These are phyloP conservation scores for Drosophila littoralis DNA, from an alignment of 1,140 invertebrate species.

Conservation along the genomic window DNA sequence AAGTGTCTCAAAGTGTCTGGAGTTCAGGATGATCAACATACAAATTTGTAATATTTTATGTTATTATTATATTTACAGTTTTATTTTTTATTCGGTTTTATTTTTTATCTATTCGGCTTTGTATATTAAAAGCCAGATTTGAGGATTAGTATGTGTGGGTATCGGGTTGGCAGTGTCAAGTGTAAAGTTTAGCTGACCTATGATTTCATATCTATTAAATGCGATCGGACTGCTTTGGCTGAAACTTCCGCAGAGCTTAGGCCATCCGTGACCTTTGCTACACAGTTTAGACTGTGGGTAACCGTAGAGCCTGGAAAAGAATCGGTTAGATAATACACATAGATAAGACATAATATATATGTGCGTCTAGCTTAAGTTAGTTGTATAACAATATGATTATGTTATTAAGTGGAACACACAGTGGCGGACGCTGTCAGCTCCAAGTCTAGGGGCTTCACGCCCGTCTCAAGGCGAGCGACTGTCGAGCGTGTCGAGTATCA, in stretches of 20 bases:
- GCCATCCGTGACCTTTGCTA: constrained; percentile 63
- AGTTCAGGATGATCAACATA: too few species aligned
- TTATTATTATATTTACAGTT: too few species aligned
- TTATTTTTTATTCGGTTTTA: too few species aligned
- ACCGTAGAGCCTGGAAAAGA: constrained; percentile 10
- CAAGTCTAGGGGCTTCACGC: not conserved
- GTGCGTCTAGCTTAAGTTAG: constrained; percentile 51
- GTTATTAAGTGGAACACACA: constrained; percentile 67
- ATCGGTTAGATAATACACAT: constrained; percentile 34
- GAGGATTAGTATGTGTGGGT: too few species aligned
- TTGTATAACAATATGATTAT: constrained; percentile 50
- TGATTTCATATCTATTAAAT: constrained; percentile 42
- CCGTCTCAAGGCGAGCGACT: constrained; percentile 68
- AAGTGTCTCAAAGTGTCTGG: too few species aligned
- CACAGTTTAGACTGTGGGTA: not conserved
- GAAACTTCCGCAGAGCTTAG: constrained; percentile 61
- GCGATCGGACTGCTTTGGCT: constrained; percentile 20
- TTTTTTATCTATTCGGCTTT: too few species aligned
- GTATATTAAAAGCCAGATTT: too few species aligned
- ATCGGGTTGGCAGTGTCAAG: not conserved
- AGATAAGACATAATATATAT: constrained; percentile 53
- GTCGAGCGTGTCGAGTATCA: constrained; percentile 38
- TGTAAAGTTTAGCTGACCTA: constrained; percentile 4
- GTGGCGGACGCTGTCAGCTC: constrained; percentile 37
- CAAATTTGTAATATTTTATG: too few species aligned